Evolutionary conservation across 2,888 invertebrate genomes (phyloP), one percentile per base, ranked within the genome.

Genomic region (Napeogenes sylphis): DNA sequence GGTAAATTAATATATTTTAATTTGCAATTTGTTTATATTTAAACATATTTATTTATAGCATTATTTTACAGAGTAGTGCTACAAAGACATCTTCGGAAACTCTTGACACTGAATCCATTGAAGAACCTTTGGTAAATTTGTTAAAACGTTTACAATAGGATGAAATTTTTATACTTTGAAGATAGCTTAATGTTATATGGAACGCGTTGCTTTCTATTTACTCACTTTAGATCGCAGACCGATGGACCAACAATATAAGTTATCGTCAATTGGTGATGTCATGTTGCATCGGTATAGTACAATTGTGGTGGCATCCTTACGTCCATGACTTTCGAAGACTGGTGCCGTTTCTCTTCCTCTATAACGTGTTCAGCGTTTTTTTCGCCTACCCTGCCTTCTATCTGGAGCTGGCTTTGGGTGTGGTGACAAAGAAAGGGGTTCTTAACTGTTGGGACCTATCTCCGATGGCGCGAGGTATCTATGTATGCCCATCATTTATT

Each of bases 231-330:
- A 65, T 80, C 0, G 64, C 74, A 65, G 90, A 90, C 68, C 73
- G 90, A 65, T 90, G 90, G 90, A 84, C 84, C 3, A 83, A 89
- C 76, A 87, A 87, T 71, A 90, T 90, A 66, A 82, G 73, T 47
- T 90, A 90, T 71, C 82, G 85, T 0, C 88, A 90, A 55, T 77
- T 90, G 0, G 84, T 90, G 0, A 68, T 84, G 4, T 87, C 90
- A 0, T 84, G 88, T 0, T 86, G 88, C 69, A 76, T 89, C 61
- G 84, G 90, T 6, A 81, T 89, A 12, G 71, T 82, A 21, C 90
- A 90, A 70, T 67, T 90, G 2, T 89, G 87, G 83, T 89, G 88
- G 87, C 87, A 89, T 54, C 90, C 90, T 0, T 90, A 90, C 71
- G 63, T 87, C 0, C 76, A 85, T 66, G 87, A 88, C 61, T 69